These are phyloP conservation scores for Phengaris arion DNA, from an alignment of 2,888 invertebrate genomes.

Conservation along the genomic window DNA sequence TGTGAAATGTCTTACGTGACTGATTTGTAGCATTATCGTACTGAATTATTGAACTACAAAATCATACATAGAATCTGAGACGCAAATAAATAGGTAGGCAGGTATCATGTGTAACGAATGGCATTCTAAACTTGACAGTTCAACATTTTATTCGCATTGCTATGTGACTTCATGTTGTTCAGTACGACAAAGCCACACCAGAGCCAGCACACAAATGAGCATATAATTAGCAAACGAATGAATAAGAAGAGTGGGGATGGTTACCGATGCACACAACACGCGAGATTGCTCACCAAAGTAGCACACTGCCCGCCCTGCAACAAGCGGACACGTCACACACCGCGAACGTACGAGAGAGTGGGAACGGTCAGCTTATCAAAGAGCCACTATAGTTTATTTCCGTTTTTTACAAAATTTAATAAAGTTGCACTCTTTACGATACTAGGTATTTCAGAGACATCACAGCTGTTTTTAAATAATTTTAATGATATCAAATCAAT, in stretches of 20 bases:
- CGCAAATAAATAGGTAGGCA: too few relatives aligned
- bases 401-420: background rate
- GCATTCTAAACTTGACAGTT: too few relatives aligned
- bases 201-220: conserved; percentile 60
- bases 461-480: too few relatives aligned
- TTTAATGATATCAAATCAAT: too few relatives aligned
- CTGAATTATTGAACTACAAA: background rate
- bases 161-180: background rate
- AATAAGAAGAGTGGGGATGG: conserved; percentile 88
- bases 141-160: background rate
- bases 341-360: conserved; percentile 32
- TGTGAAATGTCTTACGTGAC: background rate
- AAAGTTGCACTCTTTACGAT: background rate
- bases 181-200: conserved; percentile 45
- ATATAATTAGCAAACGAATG: conserved; percentile 73
- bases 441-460: too few relatives aligned
- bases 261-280: conserved; percentile 97
- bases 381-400: background rate
- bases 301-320: conserved; percentile 95
- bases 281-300: conserved; percentile 96
- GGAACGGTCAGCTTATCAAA: background rate
- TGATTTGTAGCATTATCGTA: background rate
- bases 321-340: conserved; percentile 68
- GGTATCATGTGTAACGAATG: too few relatives aligned
- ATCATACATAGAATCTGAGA: background rate